Conservation (phyloP, 2,888 invertebrate species). For the Laothoe populi region DNA sequence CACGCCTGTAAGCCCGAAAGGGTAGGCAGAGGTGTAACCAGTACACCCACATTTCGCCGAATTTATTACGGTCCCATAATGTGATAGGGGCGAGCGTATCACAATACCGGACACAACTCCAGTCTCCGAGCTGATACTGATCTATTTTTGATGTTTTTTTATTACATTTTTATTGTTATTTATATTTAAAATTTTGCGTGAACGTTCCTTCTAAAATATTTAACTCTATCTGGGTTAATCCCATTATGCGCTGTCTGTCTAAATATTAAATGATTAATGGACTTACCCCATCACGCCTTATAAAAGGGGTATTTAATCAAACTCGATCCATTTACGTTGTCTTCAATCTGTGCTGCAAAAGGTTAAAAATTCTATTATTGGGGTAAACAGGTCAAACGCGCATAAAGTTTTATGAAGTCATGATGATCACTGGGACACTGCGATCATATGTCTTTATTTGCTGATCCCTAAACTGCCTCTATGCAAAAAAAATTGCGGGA, state of each 20-base stretch:
- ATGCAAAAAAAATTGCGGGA: too few relatives aligned
- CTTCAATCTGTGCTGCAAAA: neutral
- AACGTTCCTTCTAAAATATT: neutral
- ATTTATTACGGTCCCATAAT: too few relatives aligned
- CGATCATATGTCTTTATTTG: neutral
- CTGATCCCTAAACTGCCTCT: too few relatives aligned
- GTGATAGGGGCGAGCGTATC: too few relatives aligned
- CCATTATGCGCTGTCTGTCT: neutral
- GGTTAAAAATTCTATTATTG: neutral
- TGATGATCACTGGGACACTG: neutral
- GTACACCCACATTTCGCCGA: too few relatives aligned
- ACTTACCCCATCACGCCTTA: neutral
- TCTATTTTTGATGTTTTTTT: too few relatives aligned
- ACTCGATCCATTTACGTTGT: conserved; percentile 7
- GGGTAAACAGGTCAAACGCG: neutral
- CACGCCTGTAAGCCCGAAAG: too few relatives aligned
- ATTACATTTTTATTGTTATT: too few relatives aligned
- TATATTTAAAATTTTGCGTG: neutral
- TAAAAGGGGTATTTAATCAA: conserved; percentile 17
- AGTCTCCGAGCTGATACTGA: too few relatives aligned
- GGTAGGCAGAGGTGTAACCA: too few relatives aligned
- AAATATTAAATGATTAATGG: conserved; percentile 19
- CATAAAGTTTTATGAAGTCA: neutral
- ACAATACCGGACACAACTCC: too few relatives aligned
- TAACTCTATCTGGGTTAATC: neutral